Evolutionary conservation across 2,113 vertebrate genomes (phyloP).

Genomic region (Tachuris rubrigastra): DNA sequence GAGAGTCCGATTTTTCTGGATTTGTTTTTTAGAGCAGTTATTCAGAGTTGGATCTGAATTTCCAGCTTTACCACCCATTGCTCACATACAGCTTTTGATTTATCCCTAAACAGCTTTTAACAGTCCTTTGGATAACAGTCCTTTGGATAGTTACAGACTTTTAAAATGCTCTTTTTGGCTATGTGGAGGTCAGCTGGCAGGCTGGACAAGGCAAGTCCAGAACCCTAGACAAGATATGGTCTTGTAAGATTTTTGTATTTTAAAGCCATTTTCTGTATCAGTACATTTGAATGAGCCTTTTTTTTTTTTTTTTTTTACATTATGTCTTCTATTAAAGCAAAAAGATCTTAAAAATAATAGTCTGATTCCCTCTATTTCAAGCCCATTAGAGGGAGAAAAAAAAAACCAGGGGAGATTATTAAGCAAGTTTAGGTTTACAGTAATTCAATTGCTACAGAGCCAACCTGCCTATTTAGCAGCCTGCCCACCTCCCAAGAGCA

Average conservation of each 20-base stretch:
- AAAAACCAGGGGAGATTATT: neutral
- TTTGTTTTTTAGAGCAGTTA: neutral
- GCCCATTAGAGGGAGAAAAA: neutral
- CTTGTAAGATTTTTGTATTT: neutral
- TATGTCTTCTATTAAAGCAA: neutral
- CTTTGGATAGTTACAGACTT: neutral
- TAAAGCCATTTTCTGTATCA: neutral
- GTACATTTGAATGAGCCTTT: neutral
- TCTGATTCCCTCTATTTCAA: neutral
- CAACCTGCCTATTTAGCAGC: constrained; percentile 23
- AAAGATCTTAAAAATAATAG: neutral
- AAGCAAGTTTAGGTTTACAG: constrained; percentile 11
- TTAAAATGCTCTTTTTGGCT: neutral
- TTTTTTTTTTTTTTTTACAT: neutral
- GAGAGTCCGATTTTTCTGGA: neutral
- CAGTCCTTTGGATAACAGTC: neutral
- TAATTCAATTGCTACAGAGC: neutral
- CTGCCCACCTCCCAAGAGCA: neutral
- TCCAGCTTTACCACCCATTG: neutral
- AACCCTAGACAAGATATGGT: neutral
- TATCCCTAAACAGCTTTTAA: neutral
- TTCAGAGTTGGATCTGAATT: neutral
- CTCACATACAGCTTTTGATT: neutral
- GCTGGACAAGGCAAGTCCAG: neutral
- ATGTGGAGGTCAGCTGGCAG: neutral